Conservation (phyloP, 2,113 vertebrate species). For the Polyodon spathula region DNA sequence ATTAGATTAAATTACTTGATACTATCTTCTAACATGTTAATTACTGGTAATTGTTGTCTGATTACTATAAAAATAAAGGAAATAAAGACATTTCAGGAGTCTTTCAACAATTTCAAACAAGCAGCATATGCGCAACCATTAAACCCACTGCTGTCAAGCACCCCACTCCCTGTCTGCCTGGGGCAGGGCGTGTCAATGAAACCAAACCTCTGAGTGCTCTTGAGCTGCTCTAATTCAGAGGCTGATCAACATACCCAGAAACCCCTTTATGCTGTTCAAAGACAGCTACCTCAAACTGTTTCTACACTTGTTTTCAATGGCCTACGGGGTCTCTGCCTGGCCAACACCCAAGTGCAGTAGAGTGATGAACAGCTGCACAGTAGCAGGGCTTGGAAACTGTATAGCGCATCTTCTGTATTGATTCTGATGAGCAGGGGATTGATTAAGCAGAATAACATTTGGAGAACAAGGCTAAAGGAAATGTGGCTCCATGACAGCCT, state of each 20-base stretch:
- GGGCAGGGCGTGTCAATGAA: not conserved
- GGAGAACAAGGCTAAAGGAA: not conserved
- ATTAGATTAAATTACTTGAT: too few relatives aligned
- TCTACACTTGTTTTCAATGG: constrained; percentile 25
- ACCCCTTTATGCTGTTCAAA: constrained; percentile 21
- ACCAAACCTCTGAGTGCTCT: constrained; percentile 3
- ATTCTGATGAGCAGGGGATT: constrained; percentile 9
- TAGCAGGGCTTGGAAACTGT: constrained; percentile 2
- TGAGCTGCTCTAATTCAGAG: constrained; percentile 6
- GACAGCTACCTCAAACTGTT: constrained; percentile 29
- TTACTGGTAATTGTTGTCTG: too few relatives aligned
- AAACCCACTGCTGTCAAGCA: not conserved
- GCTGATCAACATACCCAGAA: constrained; percentile 11
- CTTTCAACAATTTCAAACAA: too few relatives aligned
- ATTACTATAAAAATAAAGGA: too few relatives aligned
- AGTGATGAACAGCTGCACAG: constrained; percentile 11
- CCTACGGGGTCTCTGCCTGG: constrained; percentile 16
- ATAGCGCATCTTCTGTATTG: not conserved
- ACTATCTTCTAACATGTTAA: too few relatives aligned
- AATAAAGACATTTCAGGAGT: too few relatives aligned
- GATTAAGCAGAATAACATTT: constrained; percentile 10
- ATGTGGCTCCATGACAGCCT: too few relatives aligned
- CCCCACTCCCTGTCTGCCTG: not conserved
- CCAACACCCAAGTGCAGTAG: constrained; percentile 17
- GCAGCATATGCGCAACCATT: not conserved